Evolutionary conservation across 2,797 vertebrate genomes (phyloP), one percentile per base, ranked within the genome.

Genomic region (Chlorospingus semifuscus): DNA sequence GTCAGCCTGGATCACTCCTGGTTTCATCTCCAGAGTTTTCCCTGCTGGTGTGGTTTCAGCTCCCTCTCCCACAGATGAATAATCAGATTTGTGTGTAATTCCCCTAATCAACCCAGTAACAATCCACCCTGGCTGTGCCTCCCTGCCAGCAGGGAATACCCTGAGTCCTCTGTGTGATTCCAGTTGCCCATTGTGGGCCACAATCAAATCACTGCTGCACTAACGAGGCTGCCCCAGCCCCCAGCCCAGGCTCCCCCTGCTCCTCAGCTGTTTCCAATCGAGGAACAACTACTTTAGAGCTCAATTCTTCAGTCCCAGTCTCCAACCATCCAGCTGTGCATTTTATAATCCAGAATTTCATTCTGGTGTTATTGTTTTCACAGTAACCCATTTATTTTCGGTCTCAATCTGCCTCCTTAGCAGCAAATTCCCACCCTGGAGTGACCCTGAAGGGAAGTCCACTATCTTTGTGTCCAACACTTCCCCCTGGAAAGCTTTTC

Each of bases 261-360:
- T 96, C 89, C 57, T 93, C 93, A 93, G 83, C 93, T 96, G 94
- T 50, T 94, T 75, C 85, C 65, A 94, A 26, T 63, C 32, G 42
- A 95, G 46, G 76, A 94, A 83, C 89, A 91, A 90, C 69, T 49
- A 84, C 41, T 92, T 93, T 74, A 93, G 22, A 83, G 93, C 87
- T 94, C 93, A 42, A 30, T 91, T 86, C 92, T 91, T 90, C 9
- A 7, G 27, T 86, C 57, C 76, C 41, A 65, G 49, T 61, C 77
- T 77, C 82, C 94, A 83, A 9, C 87, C 59, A 88, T 15, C 93
- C 96, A 95, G 94, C 93, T 96, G 93, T 90, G 93, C 87, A 22
- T 78, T 91, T 96, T 68, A 91, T 61, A 83, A 93, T 65, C 61
- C 65, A 83, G 30, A 91, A 94, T 94, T 94, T 90, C 59, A 94